Conservation (phyloP, 2,888 invertebrate species). For the Cheilosia scutellata region DNA sequence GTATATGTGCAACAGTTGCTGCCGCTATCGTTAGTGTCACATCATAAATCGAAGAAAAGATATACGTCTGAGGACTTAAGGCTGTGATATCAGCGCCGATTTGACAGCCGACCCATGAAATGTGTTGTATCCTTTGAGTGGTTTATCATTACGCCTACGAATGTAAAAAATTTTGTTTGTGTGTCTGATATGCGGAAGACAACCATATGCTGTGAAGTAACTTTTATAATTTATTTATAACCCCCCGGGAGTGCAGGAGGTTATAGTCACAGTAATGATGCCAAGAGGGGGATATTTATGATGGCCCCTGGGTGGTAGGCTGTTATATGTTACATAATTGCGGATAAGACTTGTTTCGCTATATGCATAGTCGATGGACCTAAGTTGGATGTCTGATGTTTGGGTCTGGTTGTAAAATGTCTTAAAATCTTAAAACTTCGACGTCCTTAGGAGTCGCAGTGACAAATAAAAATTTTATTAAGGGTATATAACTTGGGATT, state of each 20-base stretch:
- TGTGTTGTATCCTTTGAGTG: conserved; percentile 57
- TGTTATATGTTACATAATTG: background rate
- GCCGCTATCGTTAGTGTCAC: conserved; percentile 69
- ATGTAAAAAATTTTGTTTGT: conserved; percentile 6
- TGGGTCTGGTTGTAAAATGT: too few species aligned
- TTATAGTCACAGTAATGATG: conserved; percentile 2
- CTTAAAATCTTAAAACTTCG: too few species aligned
- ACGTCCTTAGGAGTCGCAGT: too few species aligned
- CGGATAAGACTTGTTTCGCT: background rate
- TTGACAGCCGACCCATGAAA: conserved; percentile 38
- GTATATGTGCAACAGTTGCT: conserved; percentile 56
- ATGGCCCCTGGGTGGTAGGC: background rate
- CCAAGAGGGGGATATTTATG: conserved; percentile 3
- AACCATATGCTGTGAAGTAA: conserved; percentile 46
- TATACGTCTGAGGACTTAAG: conserved; percentile 27
- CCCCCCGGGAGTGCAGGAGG: background rate
- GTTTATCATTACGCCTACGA: conserved; percentile 67
- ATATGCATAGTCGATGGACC: too few species aligned
- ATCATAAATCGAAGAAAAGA: conserved; percentile 67
- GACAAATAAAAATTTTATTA: too few species aligned
- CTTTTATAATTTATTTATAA: conserved; percentile 49
- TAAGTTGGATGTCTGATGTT: too few species aligned
- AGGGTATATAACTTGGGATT: too few species aligned
- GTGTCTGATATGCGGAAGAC: conserved; percentile 47
- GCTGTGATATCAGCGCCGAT: conserved; percentile 42